Evolutionary conservation across 2,113 vertebrate genomes (phyloP).

Genomic region (Gallinago undulata): DNA sequence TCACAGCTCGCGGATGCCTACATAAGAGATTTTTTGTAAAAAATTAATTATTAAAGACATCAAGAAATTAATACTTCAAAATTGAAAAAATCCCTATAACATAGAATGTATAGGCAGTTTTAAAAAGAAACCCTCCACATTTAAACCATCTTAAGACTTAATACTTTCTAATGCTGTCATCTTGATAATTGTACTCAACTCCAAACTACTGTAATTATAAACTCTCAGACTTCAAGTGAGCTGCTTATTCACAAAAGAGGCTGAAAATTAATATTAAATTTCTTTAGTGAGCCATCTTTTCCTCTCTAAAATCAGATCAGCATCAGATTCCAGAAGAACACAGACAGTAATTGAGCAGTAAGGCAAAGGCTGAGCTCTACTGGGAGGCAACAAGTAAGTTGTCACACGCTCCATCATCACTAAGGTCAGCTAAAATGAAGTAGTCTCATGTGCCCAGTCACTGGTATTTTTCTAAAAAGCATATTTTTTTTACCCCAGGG

Average conservation of each 20-base stretch:
- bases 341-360: background rate
- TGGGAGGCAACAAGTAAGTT: background rate
- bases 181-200: background rate
- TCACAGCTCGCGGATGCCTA: conserved; percentile 96
- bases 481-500: fast-evolving
- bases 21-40: background rate
- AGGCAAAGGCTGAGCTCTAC: background rate
- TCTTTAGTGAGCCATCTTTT: background rate
- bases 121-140: background rate
- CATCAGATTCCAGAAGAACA: background rate
- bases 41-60: background rate
- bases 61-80: background rate
- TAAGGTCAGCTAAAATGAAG: background rate
- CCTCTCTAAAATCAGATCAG: background rate
- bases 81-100: background rate
- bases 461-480: background rate
- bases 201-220: background rate
- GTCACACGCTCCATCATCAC: background rate
- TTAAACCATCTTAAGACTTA: background rate
- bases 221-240: background rate
- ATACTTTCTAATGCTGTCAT: background rate
- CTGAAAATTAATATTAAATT: background rate
- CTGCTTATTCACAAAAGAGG: background rate
- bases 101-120: background rate
- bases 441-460: background rate